phyloP scores from a whole-genome alignment of 2,113 vertebrate species.

The Bagarius yarrelli region DNA sequence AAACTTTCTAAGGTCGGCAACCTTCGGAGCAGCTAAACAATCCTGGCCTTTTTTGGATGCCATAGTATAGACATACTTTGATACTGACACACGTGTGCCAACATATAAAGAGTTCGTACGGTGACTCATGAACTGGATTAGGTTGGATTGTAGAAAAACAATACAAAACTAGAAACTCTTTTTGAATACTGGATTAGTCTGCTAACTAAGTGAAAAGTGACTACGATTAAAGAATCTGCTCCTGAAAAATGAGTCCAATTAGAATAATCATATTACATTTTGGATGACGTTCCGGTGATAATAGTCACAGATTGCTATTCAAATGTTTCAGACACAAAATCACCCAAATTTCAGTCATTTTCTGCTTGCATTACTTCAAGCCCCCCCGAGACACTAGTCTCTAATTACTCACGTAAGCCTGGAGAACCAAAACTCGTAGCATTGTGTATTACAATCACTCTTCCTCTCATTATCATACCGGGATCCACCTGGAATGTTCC shows the following conservation, averaged over 20 bases:
- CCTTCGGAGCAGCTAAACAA: not conserved
- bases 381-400: not conserved
- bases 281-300: not conserved
- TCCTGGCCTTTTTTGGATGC: not conserved
- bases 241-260: not conserved
- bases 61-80: not conserved
- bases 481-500: constrained; percentile 49
- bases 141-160: not conserved
- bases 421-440: constrained; percentile 19
- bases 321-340: constrained; percentile 7
- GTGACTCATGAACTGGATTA: not conserved
- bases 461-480: constrained; percentile 53
- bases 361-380: not conserved
- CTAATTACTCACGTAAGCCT: constrained; percentile 2
- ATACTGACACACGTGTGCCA: not conserved
- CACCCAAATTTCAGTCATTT: not conserved
- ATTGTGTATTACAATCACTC: constrained; percentile 51
- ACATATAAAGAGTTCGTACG: too few species aligned
- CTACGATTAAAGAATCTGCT: not conserved
- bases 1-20: not conserved
- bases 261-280: not conserved
- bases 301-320: not conserved
- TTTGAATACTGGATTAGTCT: not conserved
- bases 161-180: too few species aligned
- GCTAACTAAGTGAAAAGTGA: not conserved